Evolutionary conservation across 2,888 invertebrate genomes (phyloP).

Genomic region (Dasysyrphus albostriatus): DNA sequence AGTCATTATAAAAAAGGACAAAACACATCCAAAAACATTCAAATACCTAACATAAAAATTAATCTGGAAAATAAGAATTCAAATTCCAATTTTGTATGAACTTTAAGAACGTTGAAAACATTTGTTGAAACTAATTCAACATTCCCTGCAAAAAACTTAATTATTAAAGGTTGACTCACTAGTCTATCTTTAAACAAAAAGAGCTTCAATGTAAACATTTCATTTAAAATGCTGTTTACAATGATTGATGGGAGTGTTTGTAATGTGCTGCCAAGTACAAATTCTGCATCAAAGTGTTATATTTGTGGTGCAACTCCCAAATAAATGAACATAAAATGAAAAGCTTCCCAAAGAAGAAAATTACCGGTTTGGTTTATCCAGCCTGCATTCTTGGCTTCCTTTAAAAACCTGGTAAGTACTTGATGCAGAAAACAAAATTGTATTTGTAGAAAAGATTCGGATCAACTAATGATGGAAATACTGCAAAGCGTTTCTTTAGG

Average conservation of each 20-base stretch:
- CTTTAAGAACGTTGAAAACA: neutral
- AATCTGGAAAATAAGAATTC: too few species aligned
- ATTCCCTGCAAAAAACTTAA: too few species aligned
- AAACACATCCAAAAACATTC: too few species aligned
- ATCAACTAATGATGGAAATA: too few species aligned
- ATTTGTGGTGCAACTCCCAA: neutral
- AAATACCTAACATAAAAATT: too few species aligned
- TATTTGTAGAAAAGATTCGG: too few species aligned
- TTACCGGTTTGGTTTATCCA: neutral
- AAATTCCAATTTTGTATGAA: neutral
- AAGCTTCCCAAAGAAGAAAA: neutral
- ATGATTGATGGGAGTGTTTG: neutral
- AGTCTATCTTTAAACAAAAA: neutral
- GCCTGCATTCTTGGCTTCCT: neutral
- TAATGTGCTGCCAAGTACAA: neutral
- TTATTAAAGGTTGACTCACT: too few species aligned
- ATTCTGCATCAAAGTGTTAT: neutral
- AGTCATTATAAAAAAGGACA: too few species aligned
- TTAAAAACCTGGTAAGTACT: neutral
- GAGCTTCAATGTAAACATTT: neutral
- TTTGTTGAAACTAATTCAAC: neutral
- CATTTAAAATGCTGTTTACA: neutral
- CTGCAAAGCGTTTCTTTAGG: too few species aligned
- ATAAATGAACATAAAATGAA: neutral
- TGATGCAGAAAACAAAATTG: neutral